Evolutionary conservation across 2,888 invertebrate species (phyloP).

Genomic region (Torymus tubicola): DNA sequence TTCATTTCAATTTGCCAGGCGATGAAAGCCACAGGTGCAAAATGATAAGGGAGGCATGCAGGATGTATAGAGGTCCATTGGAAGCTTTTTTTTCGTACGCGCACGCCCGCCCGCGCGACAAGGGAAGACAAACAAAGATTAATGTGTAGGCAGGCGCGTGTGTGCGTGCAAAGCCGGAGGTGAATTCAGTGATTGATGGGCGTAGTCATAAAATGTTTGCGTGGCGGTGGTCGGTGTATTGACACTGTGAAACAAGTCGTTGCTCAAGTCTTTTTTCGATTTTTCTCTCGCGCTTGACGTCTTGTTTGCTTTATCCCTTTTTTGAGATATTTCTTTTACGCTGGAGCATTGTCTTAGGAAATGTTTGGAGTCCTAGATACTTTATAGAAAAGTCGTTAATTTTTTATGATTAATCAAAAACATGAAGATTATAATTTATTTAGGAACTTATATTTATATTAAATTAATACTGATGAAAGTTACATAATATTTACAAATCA

Average conservation of each 20-base stretch:
- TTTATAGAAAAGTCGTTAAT: too few species aligned
- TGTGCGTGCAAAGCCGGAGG: background rate
- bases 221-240: constrained; percentile 9
- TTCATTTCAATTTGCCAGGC: constrained; percentile 33
- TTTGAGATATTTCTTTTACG: too few species aligned
- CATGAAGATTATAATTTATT: too few species aligned
- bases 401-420: too few species aligned
- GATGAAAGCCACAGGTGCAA: background rate
- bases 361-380: too few species aligned
- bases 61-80: background rate
- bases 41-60: constrained; percentile 1
- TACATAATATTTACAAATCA: too few species aligned
- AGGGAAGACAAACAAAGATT: constrained; percentile 38
- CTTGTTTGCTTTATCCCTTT: too few species aligned
- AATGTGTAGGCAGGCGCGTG: constrained; percentile 6
- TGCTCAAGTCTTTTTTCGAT: too few species aligned
- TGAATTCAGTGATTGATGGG: constrained; percentile 38
- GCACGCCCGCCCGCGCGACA: background rate
- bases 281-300: too few species aligned
- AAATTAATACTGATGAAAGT: too few species aligned
- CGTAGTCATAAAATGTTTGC: constrained; percentile 31
- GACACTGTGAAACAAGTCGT: constrained; percentile 11
- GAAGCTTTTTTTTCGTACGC: background rate
- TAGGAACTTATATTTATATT: too few species aligned
- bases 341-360: too few species aligned